Evolutionary conservation across 2,113 vertebrate genomes (phyloP).

Genomic region (Syrrhaptes paradoxus): DNA sequence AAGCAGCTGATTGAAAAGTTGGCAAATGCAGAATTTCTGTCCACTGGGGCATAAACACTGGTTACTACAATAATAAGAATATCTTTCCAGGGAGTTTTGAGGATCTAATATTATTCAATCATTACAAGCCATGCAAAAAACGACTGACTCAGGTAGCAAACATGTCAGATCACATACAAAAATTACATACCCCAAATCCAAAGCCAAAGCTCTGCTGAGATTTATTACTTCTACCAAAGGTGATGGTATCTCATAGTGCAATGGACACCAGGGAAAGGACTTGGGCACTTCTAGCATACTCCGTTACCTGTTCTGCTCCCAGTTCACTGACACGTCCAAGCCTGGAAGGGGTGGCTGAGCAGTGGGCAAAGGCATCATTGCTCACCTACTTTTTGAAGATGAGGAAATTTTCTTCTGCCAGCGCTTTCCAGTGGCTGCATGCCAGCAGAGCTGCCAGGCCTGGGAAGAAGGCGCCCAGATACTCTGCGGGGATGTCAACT

Average conservation of each 20-base stretch:
- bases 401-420: not conserved
- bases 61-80: not conserved
- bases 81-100: not conserved
- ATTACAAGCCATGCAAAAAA: not conserved
- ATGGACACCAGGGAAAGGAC: not conserved
- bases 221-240: not conserved
- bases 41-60: not conserved
- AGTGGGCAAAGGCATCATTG: not conserved
- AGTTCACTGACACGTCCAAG: fast-evolving
- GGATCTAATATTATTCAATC: not conserved
- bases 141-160: not conserved
- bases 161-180: not conserved
- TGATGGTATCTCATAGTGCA: fast-evolving
- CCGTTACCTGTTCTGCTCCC: not conserved
- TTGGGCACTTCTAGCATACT: not conserved
- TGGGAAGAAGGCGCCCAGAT: fast-evolving
- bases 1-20: not conserved
- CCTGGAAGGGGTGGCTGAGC: not conserved
- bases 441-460: not conserved
- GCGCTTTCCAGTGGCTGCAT: not conserved
- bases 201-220: not conserved
- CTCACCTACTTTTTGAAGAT: not conserved
- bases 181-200: not conserved
- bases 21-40: not conserved
- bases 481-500: not conserved